Conservation (phyloP, 2,888 invertebrate species). For the Syrphus vitripennis region DNA sequence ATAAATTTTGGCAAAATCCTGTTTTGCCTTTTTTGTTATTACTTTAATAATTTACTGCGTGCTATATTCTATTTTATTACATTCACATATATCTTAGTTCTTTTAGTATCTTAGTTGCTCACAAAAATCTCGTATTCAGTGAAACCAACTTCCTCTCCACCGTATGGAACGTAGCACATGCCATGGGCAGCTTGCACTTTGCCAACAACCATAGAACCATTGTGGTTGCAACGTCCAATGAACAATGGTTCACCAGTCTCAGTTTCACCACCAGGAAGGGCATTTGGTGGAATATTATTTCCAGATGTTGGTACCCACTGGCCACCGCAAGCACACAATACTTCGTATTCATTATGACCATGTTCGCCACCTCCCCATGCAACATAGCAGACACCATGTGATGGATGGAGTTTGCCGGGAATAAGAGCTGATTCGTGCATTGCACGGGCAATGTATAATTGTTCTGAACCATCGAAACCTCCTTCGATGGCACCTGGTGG, state of each 20-base stretch:
- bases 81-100: not conserved
- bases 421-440: constrained; percentile 87
- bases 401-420: constrained; percentile 88
- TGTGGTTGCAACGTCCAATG: constrained; percentile 89
- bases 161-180: constrained; percentile 92
- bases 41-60: constrained; percentile 49
- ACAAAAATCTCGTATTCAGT: constrained; percentile 90
- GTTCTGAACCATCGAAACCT: constrained; percentile 84
- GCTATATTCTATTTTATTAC: constrained; percentile 25
- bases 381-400: constrained; percentile 87
- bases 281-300: constrained; percentile 87
- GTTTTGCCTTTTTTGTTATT: not conserved
- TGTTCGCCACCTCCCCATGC: constrained; percentile 90
- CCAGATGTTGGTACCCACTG: constrained; percentile 86
- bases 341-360: constrained; percentile 86
- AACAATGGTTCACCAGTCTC: constrained; percentile 91
- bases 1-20: not conserved
- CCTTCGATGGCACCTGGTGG: constrained; percentile 88
- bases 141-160: constrained; percentile 89
- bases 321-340: constrained; percentile 83
- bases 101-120: constrained; percentile 73
- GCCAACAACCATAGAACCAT: constrained; percentile 89
- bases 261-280: constrained; percentile 87
- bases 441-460: constrained; percentile 86
- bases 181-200: constrained; percentile 93